Percentiles rank a stretch among this genome's conserved stretches.
Evolutionary conservation across 2,113 vertebrate genomes (phyloP).

Genomic region (Quiscalus mexicanus): DNA sequence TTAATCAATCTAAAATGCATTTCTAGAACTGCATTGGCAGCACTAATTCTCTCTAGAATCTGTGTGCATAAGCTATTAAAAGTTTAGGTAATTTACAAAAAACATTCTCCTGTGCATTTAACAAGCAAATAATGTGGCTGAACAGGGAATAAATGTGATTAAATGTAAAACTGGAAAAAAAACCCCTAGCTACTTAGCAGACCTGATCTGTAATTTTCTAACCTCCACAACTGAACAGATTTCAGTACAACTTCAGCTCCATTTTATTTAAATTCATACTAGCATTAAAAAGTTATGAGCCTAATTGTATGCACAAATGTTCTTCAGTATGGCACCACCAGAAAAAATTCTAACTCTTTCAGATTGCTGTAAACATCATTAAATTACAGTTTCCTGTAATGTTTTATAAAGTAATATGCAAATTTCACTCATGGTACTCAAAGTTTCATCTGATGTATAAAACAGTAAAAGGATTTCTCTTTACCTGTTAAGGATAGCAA

Average conservation of each 20-base stretch:
- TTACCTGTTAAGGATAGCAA: background rate
- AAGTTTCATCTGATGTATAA: background rate
- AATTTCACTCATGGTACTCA: constrained; percentile 52
- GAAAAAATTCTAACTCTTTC: constrained; percentile 55
- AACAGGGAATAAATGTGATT: constrained; percentile 31
- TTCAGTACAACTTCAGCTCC: constrained; percentile 34
- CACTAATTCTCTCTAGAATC: background rate
- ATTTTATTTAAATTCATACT: constrained; percentile 68
- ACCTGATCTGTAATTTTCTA: constrained; percentile 45
- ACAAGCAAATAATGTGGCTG: constrained; percentile 32
- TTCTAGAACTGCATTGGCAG: background rate
- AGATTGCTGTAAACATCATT: constrained; percentile 81
- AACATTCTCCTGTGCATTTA: constrained; percentile 38
- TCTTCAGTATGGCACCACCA: constrained; percentile 53
- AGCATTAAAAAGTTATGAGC: constrained; percentile 73
- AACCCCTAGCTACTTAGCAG: background rate
- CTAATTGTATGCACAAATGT: constrained; percentile 59
- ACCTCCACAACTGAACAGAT: constrained; percentile 37
- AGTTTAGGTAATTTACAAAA: background rate
- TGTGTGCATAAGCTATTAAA: background rate
- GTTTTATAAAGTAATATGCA: constrained; percentile 79
- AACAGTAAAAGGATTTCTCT: background rate
- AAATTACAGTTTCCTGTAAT: constrained; percentile 77
- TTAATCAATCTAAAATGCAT: background rate
- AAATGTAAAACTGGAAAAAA: background rate